Evolutionary conservation across 2,113 vertebrate species (phyloP), one percentile per base, ranked within the genome.

Genomic region (Empidonax traillii): DNA sequence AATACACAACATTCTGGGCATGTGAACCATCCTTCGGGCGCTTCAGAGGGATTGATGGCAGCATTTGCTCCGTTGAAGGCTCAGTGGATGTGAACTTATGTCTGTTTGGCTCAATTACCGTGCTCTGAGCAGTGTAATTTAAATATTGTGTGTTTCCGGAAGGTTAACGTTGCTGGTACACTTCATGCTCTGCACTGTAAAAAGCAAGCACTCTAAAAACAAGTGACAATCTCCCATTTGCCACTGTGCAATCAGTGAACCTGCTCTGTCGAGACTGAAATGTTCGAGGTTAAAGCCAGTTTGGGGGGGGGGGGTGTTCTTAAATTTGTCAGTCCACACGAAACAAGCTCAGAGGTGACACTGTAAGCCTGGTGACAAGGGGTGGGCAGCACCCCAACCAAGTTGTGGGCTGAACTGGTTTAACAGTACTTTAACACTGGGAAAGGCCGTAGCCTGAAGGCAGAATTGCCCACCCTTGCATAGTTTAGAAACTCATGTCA

Each of bases 61-160:
- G 73, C 56, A 81, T 95, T 97, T 93, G 72, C 92, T 74, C 10
- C 0, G 0, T 56, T 95, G 92, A 88, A 94, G 72, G 82, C 95
- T 96, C 82, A 93, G 68, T 92, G 79, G 88, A 90, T 96, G 68
- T 94, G 90, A 95, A 90, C 90, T 95, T 93, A 53, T 68, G 85
- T 94, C 79, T 96, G 87, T 95, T 96, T 93, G 92, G 92, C 94
- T 95, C 96, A 90, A 91, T 96, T 92, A 88, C 92, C 95, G 94
- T 88, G 88, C 90, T 95, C 83, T 75, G 87, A 96, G 96, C 93
- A 94, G 68, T 92, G 88, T 93, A 96, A 95, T 97, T 96, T 96
- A 96, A 96, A 96, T 97, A 96, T 90, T 93, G 85, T 95, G 85
- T 96, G 87, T 95, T 96, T 96, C 95, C 44, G 1, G 96, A 95